A percentile compares a stretch with the other conserved stretches of the same genome.
phyloP scores from a whole-genome alignment of 1,140 invertebrate genomes.

The Tetranychus cinnabarinus region DNA sequence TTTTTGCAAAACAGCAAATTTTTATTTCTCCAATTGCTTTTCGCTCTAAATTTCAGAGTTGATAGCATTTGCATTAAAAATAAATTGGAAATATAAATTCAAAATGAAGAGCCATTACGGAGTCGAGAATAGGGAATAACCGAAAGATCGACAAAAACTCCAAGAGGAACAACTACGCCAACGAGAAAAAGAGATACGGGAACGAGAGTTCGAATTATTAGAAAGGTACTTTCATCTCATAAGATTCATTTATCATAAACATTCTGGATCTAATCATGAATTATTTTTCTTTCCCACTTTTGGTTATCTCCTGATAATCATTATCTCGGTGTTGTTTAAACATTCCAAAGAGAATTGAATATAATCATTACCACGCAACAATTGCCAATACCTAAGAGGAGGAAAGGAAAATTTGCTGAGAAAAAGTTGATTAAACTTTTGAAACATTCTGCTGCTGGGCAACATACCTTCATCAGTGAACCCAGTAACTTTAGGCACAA shows the following conservation, averaged over 20 bases:
- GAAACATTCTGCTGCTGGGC: slow-evolving; percentile 40
- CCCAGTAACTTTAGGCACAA: slow-evolving; percentile 79
- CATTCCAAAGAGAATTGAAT: slow-evolving; percentile 44
- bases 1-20: too few species aligned
- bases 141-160: slow-evolving; percentile 55
- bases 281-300: too few species aligned
- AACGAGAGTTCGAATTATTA: slow-evolving; percentile 63
- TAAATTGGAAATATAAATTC: slow-evolving; percentile 86
- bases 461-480: slow-evolving; percentile 46
- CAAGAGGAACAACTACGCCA: slow-evolving; percentile 58
- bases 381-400: slow-evolving; percentile 53
- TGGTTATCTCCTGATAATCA: too few species aligned
- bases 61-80: too few species aligned
- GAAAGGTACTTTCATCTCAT: too few species aligned
- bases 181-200: slow-evolving; percentile 59
- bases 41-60: too few species aligned
- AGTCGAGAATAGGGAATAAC: slow-evolving; percentile 77
- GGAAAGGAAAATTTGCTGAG: slow-evolving; percentile 63
- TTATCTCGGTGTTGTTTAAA: neutral
- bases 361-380: slow-evolving; percentile 50
- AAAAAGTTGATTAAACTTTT: slow-evolving; percentile 39
- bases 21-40: too few species aligned
- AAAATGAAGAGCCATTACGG: slow-evolving; percentile 90
- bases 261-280: too few species aligned
- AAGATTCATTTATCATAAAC: too few species aligned